These are phyloP conservation scores for Chascanopsetta lugubris DNA, from an alignment of 2,113 vertebrate genomes.

Conservation along the genomic window DNA sequence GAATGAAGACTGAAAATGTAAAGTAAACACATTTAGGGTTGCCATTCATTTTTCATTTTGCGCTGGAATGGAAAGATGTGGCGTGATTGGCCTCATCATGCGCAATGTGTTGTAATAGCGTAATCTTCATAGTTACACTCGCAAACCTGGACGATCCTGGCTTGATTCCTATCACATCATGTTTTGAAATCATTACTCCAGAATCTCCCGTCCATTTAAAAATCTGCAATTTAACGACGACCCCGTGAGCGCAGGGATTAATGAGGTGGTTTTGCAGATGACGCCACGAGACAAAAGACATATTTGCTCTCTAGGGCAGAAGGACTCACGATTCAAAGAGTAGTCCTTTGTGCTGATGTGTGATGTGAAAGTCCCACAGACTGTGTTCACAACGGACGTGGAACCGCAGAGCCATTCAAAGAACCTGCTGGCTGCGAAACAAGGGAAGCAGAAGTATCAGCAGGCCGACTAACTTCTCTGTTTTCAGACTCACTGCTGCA, in stretches of 20 bases:
- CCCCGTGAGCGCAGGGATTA: conserved; percentile 6
- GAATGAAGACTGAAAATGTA: background rate
- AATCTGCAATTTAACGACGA: conserved; percentile 15
- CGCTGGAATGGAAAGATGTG: conserved; percentile 16
- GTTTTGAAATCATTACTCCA: conserved; percentile 39
- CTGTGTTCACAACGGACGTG: no score
- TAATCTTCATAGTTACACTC: conserved; percentile 23
- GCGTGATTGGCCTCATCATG: conserved; percentile 34
- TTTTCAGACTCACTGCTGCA: no score
- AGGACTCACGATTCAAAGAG: no score
- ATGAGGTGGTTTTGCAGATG: conserved; percentile 12
- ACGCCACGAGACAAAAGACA: conserved; percentile 9
- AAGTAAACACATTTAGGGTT: conserved; percentile 3
- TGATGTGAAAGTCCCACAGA: no score
- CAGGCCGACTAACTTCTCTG: no score
- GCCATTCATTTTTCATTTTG: conserved; percentile 19
- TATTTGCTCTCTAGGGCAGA: no score
- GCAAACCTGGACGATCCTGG: conserved; percentile 5
- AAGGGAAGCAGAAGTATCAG: no score
- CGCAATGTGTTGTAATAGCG: conserved; percentile 3
- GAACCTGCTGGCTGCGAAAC: no score
- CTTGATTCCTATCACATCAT: conserved; percentile 20
- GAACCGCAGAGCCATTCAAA: no score
- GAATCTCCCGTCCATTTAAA: conserved; percentile 21
- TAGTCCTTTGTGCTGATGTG: no score